Evolutionary conservation across 64 coral and sea anemone species (phyloP).

Genomic region (Acropora tenuis): DNA sequence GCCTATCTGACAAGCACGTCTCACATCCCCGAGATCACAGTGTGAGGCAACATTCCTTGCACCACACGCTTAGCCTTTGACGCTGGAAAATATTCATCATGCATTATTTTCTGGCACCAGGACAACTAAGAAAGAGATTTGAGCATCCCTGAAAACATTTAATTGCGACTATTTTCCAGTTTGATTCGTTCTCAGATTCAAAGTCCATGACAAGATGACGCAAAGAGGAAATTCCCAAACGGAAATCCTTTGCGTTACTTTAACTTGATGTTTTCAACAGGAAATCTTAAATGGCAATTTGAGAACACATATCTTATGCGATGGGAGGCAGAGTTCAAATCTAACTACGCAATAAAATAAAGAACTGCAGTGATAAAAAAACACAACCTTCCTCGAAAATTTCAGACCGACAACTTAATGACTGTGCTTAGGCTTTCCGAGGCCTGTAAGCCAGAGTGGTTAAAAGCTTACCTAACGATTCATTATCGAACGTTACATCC

Average conservation of each 20-base stretch:
- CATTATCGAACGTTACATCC: constrained; percentile 77
- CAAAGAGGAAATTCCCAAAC: background rate
- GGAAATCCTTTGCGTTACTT: constrained; percentile 17
- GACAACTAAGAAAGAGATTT: too few relatives aligned
- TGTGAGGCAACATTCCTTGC: too few relatives aligned
- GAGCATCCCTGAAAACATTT: too few relatives aligned
- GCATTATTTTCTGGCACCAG: too few relatives aligned
- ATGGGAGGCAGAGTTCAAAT: background rate
- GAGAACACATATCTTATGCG: background rate
- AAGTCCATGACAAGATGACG: background rate
- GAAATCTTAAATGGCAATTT: constrained; percentile 18
- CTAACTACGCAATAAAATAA: background rate
- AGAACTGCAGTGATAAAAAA: constrained; percentile 7
- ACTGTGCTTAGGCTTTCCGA: background rate
- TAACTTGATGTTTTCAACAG: background rate
- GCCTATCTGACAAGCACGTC: too few relatives aligned
- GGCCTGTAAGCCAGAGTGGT: background rate
- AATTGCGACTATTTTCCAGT: background rate
- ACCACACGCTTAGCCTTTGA: too few relatives aligned
- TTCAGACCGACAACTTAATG: background rate
- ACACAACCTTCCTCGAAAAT: background rate
- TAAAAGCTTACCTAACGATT: constrained; percentile 52
- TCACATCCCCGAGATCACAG: too few relatives aligned
- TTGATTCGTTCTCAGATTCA: background rate
- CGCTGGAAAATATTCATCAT: too few relatives aligned